Conservation (phyloP, 92 coral and sea anemone species). For the Phenganax stokvisi region DNA sequence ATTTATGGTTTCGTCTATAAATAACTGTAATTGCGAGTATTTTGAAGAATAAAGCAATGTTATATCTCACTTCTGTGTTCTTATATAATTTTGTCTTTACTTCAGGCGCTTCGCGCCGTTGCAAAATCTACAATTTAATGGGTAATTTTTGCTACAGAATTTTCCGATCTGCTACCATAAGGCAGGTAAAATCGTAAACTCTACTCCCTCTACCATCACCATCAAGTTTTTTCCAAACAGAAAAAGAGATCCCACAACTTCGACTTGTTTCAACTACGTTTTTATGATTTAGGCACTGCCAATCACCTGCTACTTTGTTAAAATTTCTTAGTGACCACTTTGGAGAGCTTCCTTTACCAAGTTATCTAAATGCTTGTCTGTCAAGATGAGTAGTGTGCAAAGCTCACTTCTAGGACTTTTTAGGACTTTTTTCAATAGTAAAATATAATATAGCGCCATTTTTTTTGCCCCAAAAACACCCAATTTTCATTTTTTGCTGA, state of each 20-base stretch:
- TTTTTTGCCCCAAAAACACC: background rate
- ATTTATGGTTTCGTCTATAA: too few species aligned
- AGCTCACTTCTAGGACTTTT: background rate
- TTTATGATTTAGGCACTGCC: slow-evolving; percentile 26
- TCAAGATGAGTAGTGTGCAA: background rate
- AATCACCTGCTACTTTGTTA: slow-evolving; percentile 41
- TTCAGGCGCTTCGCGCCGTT: too few species aligned
- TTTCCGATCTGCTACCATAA: slow-evolving; percentile 52
- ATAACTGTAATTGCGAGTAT: too few species aligned
- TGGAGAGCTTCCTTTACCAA: slow-evolving; percentile 45
- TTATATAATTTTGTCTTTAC: too few species aligned
- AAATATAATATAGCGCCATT: background rate
- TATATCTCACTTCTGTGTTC: too few species aligned
- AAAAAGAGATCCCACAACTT: slow-evolving; percentile 57
- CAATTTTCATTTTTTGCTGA: too few species aligned
- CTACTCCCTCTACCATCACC: slow-evolving; percentile 58
- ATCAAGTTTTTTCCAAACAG: slow-evolving; percentile 54
- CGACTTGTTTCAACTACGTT: slow-evolving; percentile 42
- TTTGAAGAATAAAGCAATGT: too few species aligned
- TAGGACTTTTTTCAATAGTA: background rate
- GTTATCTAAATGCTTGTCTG: slow-evolving; percentile 51
- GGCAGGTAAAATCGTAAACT: slow-evolving; percentile 49
- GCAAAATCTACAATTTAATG: slow-evolving; percentile 2
- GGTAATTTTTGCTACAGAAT: slow-evolving; percentile 44
- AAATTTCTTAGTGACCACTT: slow-evolving; percentile 52